These are phyloP conservation scores for Athalia cordata DNA, from an alignment of 2,888 invertebrate genomes.

Conservation along the genomic window DNA sequence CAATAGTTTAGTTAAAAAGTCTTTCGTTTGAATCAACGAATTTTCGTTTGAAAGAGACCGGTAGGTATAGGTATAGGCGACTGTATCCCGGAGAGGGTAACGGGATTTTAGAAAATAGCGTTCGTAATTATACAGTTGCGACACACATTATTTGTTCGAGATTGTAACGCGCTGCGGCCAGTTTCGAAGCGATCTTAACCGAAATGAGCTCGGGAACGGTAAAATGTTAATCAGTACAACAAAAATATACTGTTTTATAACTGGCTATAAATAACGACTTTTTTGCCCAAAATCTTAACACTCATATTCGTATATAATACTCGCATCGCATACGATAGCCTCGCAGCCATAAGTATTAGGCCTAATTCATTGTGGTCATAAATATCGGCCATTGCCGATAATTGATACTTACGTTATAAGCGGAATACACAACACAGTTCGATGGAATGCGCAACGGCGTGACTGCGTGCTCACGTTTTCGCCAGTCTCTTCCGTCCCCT, in stretches of 20 bases:
- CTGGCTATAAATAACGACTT: slow-evolving; percentile 60
- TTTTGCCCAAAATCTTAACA: slow-evolving; percentile 46
- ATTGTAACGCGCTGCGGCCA: slow-evolving; percentile 58
- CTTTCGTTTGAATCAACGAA: slow-evolving; percentile 57
- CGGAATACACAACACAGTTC: neutral
- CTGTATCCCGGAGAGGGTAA: slow-evolving; percentile 51
- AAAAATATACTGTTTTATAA: slow-evolving; percentile 58
- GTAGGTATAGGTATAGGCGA: neutral
- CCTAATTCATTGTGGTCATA: slow-evolving; percentile 41
- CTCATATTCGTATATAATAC: neutral
- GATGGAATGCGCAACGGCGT: neutral
- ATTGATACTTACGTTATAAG: slow-evolving; percentile 15
- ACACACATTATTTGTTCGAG: slow-evolving; percentile 63
- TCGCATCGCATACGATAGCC: slow-evolving; percentile 18
- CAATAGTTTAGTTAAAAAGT: slow-evolving; percentile 53
- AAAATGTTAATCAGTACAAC: slow-evolving; percentile 59
- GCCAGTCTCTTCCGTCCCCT: neutral
- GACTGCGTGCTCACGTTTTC: neutral
- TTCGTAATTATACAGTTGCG: slow-evolving; percentile 66
- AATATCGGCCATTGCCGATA: slow-evolving; percentile 30
- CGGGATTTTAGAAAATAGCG: slow-evolving; percentile 62
- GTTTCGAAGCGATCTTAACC: slow-evolving; percentile 52
- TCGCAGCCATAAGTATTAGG: neutral
- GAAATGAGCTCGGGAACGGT: slow-evolving; percentile 54
- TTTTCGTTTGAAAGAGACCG: slow-evolving; percentile 57